Conservation (phyloP, 2,888 invertebrate genomes). For the Chelonus formosanus region DNA sequence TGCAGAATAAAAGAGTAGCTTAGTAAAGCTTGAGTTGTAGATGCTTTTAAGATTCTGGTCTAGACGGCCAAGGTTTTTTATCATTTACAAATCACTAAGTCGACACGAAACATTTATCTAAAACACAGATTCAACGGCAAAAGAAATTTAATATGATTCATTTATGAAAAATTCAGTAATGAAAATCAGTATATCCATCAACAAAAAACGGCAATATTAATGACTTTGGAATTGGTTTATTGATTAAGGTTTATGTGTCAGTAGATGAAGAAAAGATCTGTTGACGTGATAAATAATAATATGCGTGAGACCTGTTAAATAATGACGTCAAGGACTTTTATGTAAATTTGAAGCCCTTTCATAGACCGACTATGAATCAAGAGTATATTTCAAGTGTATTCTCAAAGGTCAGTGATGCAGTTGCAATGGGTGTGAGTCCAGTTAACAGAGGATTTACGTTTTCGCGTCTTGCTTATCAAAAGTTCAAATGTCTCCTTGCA, state of each 20-base stretch:
- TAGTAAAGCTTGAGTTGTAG: neutral
- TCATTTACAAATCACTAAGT: neutral
- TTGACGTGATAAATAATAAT: conserved; percentile 2
- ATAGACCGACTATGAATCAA: conserved; percentile 41
- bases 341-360: conserved; percentile 39
- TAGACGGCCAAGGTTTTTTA: neutral
- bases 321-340: conserved; percentile 27
- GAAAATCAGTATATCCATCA: no score
- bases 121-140: neutral
- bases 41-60: neutral
- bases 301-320: neutral
- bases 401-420: conserved; percentile 51
- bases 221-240: no score
- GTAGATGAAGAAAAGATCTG: neutral
- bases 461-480: conserved; percentile 51
- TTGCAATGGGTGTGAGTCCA: conserved; percentile 43
- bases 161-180: no score
- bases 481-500: conserved; percentile 56
- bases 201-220: no score
- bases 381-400: conserved; percentile 37
- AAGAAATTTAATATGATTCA: neutral
- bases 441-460: conserved; percentile 40
- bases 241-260: no score
- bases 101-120: neutral
- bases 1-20: neutral